Base-by-base conservation (phyloP, 1,140 invertebrate species). In the Mactra quadrangularis region DNA sequence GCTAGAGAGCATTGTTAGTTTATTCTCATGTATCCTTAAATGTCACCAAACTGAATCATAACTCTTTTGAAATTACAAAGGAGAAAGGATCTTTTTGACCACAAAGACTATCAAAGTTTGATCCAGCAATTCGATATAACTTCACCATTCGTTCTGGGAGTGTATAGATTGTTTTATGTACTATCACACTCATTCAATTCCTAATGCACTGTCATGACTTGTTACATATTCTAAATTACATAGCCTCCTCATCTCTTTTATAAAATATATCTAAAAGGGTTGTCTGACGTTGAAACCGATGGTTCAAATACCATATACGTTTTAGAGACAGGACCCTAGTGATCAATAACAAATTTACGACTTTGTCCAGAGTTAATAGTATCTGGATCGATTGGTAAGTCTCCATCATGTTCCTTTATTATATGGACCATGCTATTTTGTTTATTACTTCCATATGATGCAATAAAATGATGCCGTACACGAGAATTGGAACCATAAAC, bases 381-480 rank as follows among this genome's bases (percentile, higher is more conserved):
- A 38, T 33, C 53, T 57, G 38, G 53, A 59, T 74, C 71, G 71
- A 74, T 74, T 35, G 33, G 71, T 27, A 33, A 31, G 68, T 3
- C 53, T 74, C 71, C 41, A 41, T 29, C 71, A 57, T 33, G 17
- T 59, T 74, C 41, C 52, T 74, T 74, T 53, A 74, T 74, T 74
- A 59, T 59, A 41, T 59, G 53, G 53, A 35, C 53, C 53, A 55
- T 74, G 71, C 71, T 45, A 74, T 74, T 74, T 74, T 74, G 71
- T 74, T 74, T 74, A 74, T 47, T 38, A 52, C 71, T 74, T 74
- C 71, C 71, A 57, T 52, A 59, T 74, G 71, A 74, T 74, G 71
- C 45, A 57, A 74, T 74, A 74, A 74, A 74, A 19, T 47, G 41
- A 59, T 38, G 71, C 55, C 41, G 13, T 74, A 74, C 71, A 74